A percentile compares a stretch with the other conserved stretches of the same genome.
phyloP scores from a whole-genome alignment of 2,888 invertebrate species.

The Clepsis dumicolana region DNA sequence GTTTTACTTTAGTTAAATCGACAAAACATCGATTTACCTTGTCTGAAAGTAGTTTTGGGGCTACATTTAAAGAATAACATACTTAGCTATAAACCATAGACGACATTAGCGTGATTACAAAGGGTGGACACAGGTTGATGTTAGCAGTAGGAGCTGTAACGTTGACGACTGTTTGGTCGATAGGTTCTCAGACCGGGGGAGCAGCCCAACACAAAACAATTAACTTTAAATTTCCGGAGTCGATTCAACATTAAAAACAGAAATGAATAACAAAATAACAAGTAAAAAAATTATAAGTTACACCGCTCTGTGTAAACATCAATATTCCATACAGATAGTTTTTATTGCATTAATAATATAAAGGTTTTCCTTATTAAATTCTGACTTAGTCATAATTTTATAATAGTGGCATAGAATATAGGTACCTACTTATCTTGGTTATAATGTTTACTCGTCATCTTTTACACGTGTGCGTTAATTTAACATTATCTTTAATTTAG shows the following conservation, averaged over 20 bases:
- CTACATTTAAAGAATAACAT: not conserved
- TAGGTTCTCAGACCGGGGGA: not conserved
- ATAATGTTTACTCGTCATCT: not conserved
- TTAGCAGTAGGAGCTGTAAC: not conserved
- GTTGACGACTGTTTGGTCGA: not conserved
- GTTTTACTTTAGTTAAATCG: not conserved
- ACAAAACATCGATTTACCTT: not conserved
- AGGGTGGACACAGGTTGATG: not conserved
- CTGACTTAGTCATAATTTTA: slow-evolving; percentile 1
- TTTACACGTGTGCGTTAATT: not conserved
- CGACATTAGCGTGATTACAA: not conserved
- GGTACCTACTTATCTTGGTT: not conserved
- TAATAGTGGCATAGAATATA: not conserved
- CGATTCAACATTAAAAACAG: not conserved
- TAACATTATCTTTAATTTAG: not conserved
- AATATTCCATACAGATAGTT: not conserved
- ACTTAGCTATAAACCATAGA: not conserved
- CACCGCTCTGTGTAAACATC: not conserved
- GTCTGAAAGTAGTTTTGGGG: not conserved
- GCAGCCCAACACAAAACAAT: not conserved
- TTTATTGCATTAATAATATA: not conserved
- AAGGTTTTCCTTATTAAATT: not conserved
- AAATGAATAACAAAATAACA: not conserved
- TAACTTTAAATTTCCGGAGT: not conserved
- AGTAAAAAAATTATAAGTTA: not conserved